Percentiles rank a stretch among this genome's conserved stretches.
Evolutionary conservation across 2,888 invertebrate genomes (phyloP).

Genomic region (Drosophila bunnanda): DNA sequence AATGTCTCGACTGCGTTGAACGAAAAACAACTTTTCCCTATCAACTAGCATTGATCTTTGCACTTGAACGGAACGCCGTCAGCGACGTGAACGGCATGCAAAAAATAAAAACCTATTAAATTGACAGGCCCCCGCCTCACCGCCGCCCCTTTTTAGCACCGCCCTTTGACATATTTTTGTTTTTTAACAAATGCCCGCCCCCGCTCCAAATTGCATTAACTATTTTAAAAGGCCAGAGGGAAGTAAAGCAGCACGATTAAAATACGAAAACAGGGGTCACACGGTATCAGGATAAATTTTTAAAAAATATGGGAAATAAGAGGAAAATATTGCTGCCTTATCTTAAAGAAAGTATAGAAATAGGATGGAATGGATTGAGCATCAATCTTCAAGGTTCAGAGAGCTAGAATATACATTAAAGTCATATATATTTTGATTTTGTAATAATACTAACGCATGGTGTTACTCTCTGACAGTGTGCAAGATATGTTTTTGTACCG

Average conservation of each 20-base stretch:
- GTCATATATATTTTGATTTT: no score
- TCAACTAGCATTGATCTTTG: conserved; percentile 62
- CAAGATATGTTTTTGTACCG: background rate
- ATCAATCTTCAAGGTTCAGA: no score
- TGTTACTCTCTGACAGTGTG: background rate
- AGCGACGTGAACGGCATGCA: conserved; percentile 28
- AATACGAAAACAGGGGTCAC: conserved; percentile 12
- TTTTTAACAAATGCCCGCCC: conserved; percentile 15
- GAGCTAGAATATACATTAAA: no score
- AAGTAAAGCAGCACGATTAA: conserved; percentile 19
- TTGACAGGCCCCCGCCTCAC: conserved; percentile 15
- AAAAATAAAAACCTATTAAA: conserved; percentile 26
- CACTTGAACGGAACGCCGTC: conserved; percentile 38
- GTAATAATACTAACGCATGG: no score
- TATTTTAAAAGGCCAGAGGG: conserved; percentile 14
- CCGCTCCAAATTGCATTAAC: conserved; percentile 15
- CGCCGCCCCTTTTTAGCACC: background rate
- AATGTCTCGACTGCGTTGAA: conserved; percentile 31
- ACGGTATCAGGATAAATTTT: background rate
- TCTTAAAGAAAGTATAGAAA: background rate
- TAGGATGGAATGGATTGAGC: no score
- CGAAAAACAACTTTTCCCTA: conserved; percentile 49
- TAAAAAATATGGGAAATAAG: no score
- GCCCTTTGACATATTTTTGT: conserved; percentile 1
- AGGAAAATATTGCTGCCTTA: background rate